A percentile compares a stretch with the other conserved stretches of the same genome.
These are phyloP conservation scores for Lepidochrysops patricia DNA, from an alignment of 2,888 invertebrate genomes.

Conservation along the genomic window DNA sequence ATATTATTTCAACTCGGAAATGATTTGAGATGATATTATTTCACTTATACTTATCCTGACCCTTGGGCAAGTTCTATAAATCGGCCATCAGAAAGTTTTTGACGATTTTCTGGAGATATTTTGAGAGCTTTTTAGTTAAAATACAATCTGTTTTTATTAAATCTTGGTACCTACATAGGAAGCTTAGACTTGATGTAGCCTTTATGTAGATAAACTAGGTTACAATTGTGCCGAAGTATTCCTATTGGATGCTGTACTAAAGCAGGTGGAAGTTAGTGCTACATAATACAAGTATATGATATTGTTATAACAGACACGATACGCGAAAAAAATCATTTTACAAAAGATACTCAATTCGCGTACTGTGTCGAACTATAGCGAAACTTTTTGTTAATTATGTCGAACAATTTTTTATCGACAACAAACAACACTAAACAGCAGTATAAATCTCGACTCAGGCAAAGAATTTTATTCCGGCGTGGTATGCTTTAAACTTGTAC, in stretches of 20 bases:
- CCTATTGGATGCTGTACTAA: too few species aligned
- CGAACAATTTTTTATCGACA: constrained; percentile 19
- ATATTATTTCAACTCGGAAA: neutral
- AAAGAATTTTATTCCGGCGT: constrained; percentile 30
- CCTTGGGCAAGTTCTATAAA: neutral
- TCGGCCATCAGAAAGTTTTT: neutral
- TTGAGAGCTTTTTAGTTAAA: neutral
- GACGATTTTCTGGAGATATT: neutral
- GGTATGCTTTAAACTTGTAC: constrained; percentile 27
- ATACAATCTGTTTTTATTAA: too few species aligned
- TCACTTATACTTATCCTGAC: neutral
- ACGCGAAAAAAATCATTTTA: too few species aligned
- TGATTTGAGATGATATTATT: neutral
- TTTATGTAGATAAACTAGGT: too few species aligned
- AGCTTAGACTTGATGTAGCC: too few species aligned
- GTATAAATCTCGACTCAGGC: constrained; percentile 29
- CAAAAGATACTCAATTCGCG: too few species aligned
- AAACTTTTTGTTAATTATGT: neutral
- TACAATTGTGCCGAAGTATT: too few species aligned
- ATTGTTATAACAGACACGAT: too few species aligned
- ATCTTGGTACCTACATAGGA: too few species aligned
- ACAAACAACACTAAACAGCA: constrained; percentile 22
- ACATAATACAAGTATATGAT: too few species aligned
- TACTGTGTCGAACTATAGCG: too few species aligned
- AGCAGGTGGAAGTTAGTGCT: too few species aligned